These are phyloP conservation scores for Oreochromis mossambicus DNA, from an alignment of 2,797 vertebrate genomes.

Conservation along the genomic window DNA sequence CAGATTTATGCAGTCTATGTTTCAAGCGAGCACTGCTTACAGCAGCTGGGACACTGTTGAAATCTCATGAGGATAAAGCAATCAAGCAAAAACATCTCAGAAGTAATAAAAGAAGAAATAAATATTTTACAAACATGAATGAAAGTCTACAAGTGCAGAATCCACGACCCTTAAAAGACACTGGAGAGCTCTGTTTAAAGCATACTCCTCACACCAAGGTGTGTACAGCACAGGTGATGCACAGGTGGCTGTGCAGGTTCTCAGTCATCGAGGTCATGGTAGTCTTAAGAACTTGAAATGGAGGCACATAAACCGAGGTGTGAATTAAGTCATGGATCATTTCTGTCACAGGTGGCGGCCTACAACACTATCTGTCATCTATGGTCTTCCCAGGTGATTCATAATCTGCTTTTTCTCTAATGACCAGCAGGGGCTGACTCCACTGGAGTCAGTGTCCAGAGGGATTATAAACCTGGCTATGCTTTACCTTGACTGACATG, in stretches of 20 bases:
- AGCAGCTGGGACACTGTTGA: background rate
- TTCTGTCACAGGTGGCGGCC: fast-evolving
- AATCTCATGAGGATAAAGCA: background rate
- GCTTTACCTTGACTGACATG: background rate
- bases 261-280: background rate
- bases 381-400: background rate
- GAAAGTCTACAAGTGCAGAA: background rate
- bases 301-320: background rate
- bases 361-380: background rate
- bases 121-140: background rate
- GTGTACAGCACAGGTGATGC: background rate
- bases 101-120: background rate
- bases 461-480: background rate
- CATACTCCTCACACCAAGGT: background rate
- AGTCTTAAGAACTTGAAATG: background rate
- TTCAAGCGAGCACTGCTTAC: background rate
- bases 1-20: background rate
- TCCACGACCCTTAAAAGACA: background rate
- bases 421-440: background rate
- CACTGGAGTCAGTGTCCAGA: fast-evolving
- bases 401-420: background rate
- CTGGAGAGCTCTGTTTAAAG: background rate
- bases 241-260: background rate
- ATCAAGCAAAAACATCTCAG: background rate
- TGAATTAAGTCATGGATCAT: background rate